Conservation (phyloP, 2,113 vertebrate species). For the Narcine bancroftii region DNA sequence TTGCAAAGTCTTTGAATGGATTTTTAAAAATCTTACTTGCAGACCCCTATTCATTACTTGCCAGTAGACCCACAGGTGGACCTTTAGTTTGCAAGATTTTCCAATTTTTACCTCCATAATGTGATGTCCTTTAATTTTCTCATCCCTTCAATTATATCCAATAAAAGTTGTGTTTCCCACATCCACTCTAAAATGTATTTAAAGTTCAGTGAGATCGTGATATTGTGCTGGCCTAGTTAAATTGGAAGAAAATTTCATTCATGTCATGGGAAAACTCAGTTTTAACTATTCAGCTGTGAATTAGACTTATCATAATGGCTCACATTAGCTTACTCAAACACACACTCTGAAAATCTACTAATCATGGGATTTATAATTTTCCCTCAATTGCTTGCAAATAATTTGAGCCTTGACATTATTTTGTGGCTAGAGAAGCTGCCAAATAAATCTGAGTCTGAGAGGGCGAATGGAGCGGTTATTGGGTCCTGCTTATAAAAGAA, state of each 20-base stretch:
- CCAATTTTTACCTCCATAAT: too few relatives aligned
- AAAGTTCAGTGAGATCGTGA: neutral
- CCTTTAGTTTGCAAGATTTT: too few relatives aligned
- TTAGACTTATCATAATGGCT: neutral
- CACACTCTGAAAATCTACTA: neutral
- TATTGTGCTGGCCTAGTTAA: neutral
- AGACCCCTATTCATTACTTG: too few relatives aligned
- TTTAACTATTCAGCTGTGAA: neutral
- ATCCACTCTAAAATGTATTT: neutral
- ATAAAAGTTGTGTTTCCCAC: neutral
- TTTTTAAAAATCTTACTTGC: too few relatives aligned
- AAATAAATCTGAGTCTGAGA: neutral
- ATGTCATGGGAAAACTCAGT: neutral
- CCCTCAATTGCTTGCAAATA: neutral
- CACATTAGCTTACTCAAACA: neutral
- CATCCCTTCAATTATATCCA: too few relatives aligned
- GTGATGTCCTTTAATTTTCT: too few relatives aligned
- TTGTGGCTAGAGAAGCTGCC: neutral
- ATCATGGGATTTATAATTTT: neutral
- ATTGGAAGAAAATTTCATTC: neutral
- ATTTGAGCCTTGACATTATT: neutral
- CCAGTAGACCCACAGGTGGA: too few relatives aligned
- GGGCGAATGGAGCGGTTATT: neutral
- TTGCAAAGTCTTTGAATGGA: too few relatives aligned
- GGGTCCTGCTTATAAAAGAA: neutral